phyloP scores from a whole-genome alignment of 2,888 invertebrate species.

The Nemotelus nigrinus region DNA sequence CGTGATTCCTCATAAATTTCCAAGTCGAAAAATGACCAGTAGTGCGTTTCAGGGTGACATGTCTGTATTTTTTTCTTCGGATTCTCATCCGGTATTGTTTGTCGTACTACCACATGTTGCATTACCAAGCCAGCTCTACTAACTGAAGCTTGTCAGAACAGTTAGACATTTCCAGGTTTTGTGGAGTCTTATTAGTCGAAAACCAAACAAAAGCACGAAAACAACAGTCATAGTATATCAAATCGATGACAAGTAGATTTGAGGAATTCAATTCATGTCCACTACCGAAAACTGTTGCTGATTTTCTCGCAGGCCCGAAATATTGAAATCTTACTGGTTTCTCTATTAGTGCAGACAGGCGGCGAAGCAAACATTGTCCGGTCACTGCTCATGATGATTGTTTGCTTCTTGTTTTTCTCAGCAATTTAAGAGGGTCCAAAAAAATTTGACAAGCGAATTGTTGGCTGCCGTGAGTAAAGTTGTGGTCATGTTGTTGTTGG shows the following conservation, averaged over 20 bases:
- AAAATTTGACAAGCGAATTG: no score
- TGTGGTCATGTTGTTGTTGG: no score
- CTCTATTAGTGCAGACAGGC: no score
- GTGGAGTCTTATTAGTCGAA: background rate
- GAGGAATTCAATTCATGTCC: background rate
- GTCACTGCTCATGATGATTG: no score
- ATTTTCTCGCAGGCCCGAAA: background rate
- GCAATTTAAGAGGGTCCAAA: no score
- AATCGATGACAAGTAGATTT: constrained; percentile 13
- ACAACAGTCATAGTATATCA: background rate
- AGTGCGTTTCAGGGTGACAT: background rate
- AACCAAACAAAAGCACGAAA: background rate
- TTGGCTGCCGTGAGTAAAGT: no score
- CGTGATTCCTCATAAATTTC: no score
- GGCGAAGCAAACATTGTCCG: no score
- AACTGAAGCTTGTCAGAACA: constrained; percentile 6
- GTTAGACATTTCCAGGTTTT: constrained; percentile 1
- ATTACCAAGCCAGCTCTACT: background rate
- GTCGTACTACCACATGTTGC: background rate
- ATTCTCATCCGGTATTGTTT: background rate
- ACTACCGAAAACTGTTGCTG: no score
- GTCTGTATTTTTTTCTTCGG: background rate
- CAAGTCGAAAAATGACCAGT: no score
- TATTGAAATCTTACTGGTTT: no score
- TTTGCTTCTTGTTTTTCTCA: no score